These are phyloP conservation scores for Acheta domesticus DNA, from an alignment of 2,888 invertebrate species.

Conservation along the genomic window DNA sequence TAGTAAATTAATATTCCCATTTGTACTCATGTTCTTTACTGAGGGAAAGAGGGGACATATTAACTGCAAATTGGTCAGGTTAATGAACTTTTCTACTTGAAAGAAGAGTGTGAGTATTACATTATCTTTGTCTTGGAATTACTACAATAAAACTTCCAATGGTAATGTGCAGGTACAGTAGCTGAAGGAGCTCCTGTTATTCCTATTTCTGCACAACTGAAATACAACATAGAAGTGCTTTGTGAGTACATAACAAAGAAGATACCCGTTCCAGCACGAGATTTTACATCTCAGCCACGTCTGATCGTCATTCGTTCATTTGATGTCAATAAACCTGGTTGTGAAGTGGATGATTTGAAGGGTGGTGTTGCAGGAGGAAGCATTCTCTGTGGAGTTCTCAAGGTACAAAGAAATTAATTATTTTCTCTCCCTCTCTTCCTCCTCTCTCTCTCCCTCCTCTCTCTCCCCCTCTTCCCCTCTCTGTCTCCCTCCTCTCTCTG, in stretches of 20 bases:
- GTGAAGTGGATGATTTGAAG: constrained; percentile 95
- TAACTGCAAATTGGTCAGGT: neutral
- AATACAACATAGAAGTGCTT: constrained; percentile 97
- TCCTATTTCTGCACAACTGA: constrained; percentile 98
- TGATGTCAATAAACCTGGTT: constrained; percentile 99
- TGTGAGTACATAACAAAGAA: constrained; percentile 99
- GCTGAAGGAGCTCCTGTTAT: constrained; percentile 98
- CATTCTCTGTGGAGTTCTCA: constrained; percentile 90
- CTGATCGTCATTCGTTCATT: constrained; percentile 96
- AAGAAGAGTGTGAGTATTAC: neutral
- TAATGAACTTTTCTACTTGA: constrained; percentile 4
- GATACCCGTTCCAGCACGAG: constrained; percentile 92
- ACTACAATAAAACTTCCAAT: neutral
- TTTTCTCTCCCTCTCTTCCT: too few relatives aligned
- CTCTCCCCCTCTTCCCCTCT: too few relatives aligned
- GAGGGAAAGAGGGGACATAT: too few relatives aligned
- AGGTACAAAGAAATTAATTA: constrained; percentile 48
- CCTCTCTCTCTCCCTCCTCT: too few relatives aligned
- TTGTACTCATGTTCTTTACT: too few relatives aligned
- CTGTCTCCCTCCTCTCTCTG: too few relatives aligned
- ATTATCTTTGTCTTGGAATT: neutral
- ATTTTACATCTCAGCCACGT: constrained; percentile 91
- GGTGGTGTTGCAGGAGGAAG: constrained; percentile 99
- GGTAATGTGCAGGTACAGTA: constrained; percentile 71
- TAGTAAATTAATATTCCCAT: too few relatives aligned